phyloP scores from a whole-genome alignment of 2,888 invertebrate species.

The Yponomeuta evonymella region DNA sequence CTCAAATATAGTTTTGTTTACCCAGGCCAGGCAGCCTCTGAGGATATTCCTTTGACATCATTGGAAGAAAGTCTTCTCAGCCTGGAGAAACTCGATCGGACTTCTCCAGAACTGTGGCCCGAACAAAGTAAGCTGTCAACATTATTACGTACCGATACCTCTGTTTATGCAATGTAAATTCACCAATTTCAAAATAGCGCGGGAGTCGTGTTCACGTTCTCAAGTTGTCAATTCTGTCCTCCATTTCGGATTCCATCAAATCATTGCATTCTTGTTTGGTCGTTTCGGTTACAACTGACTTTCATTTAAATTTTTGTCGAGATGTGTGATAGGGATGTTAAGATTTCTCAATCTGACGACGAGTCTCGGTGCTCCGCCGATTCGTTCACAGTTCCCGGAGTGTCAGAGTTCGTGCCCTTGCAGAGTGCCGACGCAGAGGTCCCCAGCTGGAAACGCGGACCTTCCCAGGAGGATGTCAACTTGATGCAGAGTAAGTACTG shows the following conservation, averaged over 20 bases:
- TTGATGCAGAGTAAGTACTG: constrained; percentile 84
- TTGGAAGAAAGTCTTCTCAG: constrained; percentile 88
- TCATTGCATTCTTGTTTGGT: constrained; percentile 30
- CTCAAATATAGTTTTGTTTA: constrained; percentile 9
- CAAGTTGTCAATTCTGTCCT: constrained; percentile 55
- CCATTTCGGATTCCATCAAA: constrained; percentile 27
- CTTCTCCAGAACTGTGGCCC: constrained; percentile 98
- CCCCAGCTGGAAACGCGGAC: constrained; percentile 81
- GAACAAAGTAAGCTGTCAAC: constrained; percentile 86
- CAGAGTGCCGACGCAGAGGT: constrained; percentile 75
- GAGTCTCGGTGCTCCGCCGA: constrained; percentile 49
- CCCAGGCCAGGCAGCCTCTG: constrained; percentile 59
- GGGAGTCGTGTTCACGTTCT: constrained; percentile 43
- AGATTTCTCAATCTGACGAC: constrained; percentile 41
- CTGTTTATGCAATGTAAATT: not conserved
- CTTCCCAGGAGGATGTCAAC: constrained; percentile 83
- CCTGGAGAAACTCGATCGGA: constrained; percentile 92
- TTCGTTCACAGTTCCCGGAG: constrained; percentile 87
- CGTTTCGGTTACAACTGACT: constrained; percentile 60
- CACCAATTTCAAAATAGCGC: constrained; percentile 34
- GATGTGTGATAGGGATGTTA: constrained; percentile 50
- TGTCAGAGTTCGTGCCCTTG: constrained; percentile 87
- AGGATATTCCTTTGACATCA: constrained; percentile 70
- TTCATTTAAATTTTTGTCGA: constrained; percentile 50
- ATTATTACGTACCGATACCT: not conserved